Evolutionary conservation across 1,140 invertebrate genomes (phyloP), one percentile per base, ranked within the genome.

Genomic region (Sycophila sp.): DNA sequence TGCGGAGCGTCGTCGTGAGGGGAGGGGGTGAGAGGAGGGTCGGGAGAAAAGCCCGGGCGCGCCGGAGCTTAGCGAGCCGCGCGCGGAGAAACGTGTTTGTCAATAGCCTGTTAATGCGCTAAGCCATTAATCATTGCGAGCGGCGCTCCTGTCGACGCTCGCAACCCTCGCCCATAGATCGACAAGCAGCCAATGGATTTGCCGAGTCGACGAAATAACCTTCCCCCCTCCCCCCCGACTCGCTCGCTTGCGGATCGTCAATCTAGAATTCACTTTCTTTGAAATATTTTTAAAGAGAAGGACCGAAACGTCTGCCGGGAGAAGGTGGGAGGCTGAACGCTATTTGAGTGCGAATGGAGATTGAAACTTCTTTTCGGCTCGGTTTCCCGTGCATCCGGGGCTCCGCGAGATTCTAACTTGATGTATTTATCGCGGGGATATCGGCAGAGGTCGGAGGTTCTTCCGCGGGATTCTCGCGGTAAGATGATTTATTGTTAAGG

Each of bases 61-160:
- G n/a, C n/a, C n/a, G n/a, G n/a, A n/a, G n/a, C n/a, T n/a, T n/a
- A n/a, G n/a, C n/a, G n/a, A n/a, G n/a, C n/a, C 36, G n/a, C n/a
- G 17, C 2, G 53, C 32, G 15, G 79, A 80, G 79, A 76, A 82
- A 81, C 81, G 79, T 83, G 84, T 83, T 86, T 85, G 83, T 85
- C 83, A 86, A 86, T 86, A 82, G 83, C 78, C 78, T 81, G 83
- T 84, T 86, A 86, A 86, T 86, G 84, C 81, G 75, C 80, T 84
- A 85, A 85, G 82, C 81, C 83, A 86, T 86, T 86, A 86, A 86
- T 86, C 84, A 86, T 86, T 85, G 78, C 77, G 77, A 77, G 76
- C 75, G 77, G 59, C 76, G 77, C 19, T 58, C 38, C 30, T 45
- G 36, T 24, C 53, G 22, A 8, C 66, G 10, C 11, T 22, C 38